Conservation (phyloP, 2,888 invertebrate genomes). For the Acrobeloides nanus region DNA sequence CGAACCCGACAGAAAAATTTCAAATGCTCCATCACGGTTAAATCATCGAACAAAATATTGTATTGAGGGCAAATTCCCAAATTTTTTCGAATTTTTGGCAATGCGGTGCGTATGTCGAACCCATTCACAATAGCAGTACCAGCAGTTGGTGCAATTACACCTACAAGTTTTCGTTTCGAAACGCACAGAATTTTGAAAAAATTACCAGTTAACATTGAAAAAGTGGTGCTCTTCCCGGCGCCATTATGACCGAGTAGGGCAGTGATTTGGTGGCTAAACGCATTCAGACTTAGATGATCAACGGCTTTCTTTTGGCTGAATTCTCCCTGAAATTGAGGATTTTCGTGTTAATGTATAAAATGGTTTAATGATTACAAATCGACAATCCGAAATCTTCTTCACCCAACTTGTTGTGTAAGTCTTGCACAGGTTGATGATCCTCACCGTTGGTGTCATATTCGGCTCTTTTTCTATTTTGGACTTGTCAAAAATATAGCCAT, state of each 20-base stretch:
- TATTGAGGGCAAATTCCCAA: constrained; percentile 84
- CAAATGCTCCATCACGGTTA: constrained; percentile 75
- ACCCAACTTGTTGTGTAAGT: constrained; percentile 38
- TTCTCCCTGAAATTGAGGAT: constrained; percentile 12
- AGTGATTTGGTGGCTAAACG: constrained; percentile 69
- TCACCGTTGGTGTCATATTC: constrained; percentile 23
- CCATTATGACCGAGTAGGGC: constrained; percentile 72
- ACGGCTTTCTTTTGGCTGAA: constrained; percentile 60
- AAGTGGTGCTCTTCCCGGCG: constrained; percentile 83
- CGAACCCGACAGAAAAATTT: constrained; percentile 67
- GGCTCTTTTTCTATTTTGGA: constrained; percentile 25
- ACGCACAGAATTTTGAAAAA: too few species aligned
- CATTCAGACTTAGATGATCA: constrained; percentile 66
- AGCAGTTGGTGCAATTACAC: constrained; percentile 30
- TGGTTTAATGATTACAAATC: constrained; percentile 28
- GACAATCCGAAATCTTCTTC: constrained; percentile 43
- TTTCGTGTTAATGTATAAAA: not conserved
- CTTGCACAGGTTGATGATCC: constrained; percentile 35
- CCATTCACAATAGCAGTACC: constrained; percentile 53
- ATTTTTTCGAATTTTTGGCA: constrained; percentile 53
- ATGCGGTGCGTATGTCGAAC: constrained; percentile 61
- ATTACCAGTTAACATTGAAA: constrained; percentile 78
- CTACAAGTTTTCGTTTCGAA: constrained; percentile 64
- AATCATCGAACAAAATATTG: constrained; percentile 73
- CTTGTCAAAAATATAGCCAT: too few species aligned